Base-by-base conservation (phyloP, 2,113 vertebrate genomes). In the Regulus satrapa region DNA sequence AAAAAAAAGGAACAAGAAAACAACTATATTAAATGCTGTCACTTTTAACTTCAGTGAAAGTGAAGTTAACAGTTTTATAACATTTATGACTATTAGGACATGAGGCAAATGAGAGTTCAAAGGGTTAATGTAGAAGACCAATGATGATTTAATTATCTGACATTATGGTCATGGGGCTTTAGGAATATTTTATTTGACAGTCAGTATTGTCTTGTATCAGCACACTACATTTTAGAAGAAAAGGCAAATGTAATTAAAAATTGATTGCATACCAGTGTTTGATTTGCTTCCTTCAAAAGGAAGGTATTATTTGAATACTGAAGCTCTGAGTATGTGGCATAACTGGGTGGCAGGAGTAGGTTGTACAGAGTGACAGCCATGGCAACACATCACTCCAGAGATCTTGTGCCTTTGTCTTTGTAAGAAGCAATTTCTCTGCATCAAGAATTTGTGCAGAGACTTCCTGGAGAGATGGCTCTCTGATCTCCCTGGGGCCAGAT, bases 1-100 rank as follows among this genome's bases (percentile, higher is more conserved):
- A 0, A 10, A 10, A 29, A 11, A 5, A 36, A 12, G n/a, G n/a
- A n/a, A n/a, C n/a, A n/a, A n/a, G n/a, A 8, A 14, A 40, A 6
- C 5, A 32, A 23, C 2, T 38, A 6, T 38, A 55, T 58, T 66
- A 49, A 46, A 56, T 63, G 34, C 3, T 72, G 38, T 66, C 29
- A 45, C 6, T 74, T 77, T 69, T 31, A 59, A 51, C 4, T 66
- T 48, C 38, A 54, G 51, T n/a, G 5, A 79, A 79, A 51, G 24
- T 34, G 23, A 77, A 61, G n/a, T 36, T 18, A 48, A 10, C 46
- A 51, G 7, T 63, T 59, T 68, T 56, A 3, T 69, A 73, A 40
- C 7, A 81, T 66, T 86, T 89, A 18, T 52, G 18, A 64, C 13
- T 40, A 8, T 74, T 46, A 64, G 34, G 28, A 36, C 23, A 29